These are phyloP conservation scores for Remorina albescens DNA, from an alignment of 2,797 vertebrate species.

Conservation along the genomic window DNA sequence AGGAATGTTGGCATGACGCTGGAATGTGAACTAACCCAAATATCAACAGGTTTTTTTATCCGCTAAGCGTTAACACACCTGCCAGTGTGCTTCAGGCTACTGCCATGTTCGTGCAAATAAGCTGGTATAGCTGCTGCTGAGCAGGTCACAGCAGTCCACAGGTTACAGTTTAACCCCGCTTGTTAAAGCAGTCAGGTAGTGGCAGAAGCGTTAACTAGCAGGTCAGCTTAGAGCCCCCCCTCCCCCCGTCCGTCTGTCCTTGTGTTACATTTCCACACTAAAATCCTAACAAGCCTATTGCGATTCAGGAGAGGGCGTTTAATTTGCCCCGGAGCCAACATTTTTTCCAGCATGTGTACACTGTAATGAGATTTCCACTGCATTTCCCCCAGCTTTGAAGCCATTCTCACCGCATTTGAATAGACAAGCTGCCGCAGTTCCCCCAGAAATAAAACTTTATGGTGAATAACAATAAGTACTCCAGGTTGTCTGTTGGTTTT, in stretches of 20 bases:
- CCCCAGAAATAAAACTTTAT: slow-evolving; percentile 72
- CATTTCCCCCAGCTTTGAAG: slow-evolving; percentile 73
- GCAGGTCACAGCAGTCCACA: slow-evolving; percentile 50
- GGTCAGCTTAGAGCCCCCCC: background rate
- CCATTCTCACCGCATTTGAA: slow-evolving; percentile 67
- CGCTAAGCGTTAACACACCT: slow-evolving; percentile 42
- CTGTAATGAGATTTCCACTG: slow-evolving; percentile 80
- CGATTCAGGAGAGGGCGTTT: slow-evolving; percentile 75
- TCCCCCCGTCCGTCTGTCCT: background rate
- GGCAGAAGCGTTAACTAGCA: slow-evolving; percentile 45
- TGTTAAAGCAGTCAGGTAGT: slow-evolving; percentile 65
- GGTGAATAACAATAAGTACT: slow-evolving; percentile 74
- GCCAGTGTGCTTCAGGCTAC: slow-evolving; percentile 40
- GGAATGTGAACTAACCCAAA: slow-evolving; percentile 49
- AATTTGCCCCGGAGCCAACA: slow-evolving; percentile 74
- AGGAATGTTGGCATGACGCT: slow-evolving; percentile 25
- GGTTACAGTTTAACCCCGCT: slow-evolving; percentile 73
- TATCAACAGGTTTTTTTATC: slow-evolving; percentile 46
- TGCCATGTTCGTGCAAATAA: slow-evolving; percentile 61
- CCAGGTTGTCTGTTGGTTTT: slow-evolving; percentile 58
- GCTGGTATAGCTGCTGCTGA: slow-evolving; percentile 27
- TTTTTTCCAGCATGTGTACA: slow-evolving; percentile 74
- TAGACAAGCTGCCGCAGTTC: slow-evolving; percentile 57
- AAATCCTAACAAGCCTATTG: slow-evolving; percentile 78
- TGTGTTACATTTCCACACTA: slow-evolving; percentile 67